Conservation (phyloP, 1,140 invertebrate genomes). For the Chironomus tepperi region DNA sequence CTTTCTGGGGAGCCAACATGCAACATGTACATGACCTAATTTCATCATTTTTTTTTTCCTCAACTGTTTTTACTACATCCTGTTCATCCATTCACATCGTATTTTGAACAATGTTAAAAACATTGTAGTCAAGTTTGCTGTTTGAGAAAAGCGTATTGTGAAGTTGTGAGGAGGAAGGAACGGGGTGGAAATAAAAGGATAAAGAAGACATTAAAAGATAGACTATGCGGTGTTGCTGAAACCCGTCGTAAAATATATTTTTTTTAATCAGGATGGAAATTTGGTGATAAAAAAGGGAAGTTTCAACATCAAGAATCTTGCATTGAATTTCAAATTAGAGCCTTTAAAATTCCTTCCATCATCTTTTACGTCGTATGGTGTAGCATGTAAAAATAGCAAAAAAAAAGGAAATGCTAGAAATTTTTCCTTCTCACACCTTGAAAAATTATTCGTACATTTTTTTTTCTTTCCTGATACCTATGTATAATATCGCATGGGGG, state of each 20-base stretch:
- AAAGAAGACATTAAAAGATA: no score
- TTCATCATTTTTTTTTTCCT: background rate
- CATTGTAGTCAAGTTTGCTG: background rate
- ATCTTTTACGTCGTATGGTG: background rate
- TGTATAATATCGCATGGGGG: background rate
- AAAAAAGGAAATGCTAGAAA: background rate
- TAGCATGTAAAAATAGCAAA: background rate
- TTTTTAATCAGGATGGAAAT: no score
- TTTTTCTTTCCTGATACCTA: background rate
- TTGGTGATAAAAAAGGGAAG: no score
- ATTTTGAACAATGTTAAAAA: background rate
- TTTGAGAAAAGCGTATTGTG: background rate
- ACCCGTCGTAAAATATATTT: no score
- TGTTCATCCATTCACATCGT: background rate
- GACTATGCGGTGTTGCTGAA: no score
- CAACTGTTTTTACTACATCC: background rate
- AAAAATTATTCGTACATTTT: no score
- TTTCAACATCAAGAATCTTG: no score
- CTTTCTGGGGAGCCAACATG: background rate
- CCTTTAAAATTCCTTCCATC: no score
- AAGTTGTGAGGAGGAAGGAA: background rate
- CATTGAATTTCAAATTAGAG: no score
- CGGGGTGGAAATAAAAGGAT: no score
- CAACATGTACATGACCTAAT: constrained; percentile 19
- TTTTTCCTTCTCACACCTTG: no score